Base-by-base conservation (phyloP, 2,797 vertebrate species). In the Dermochelys coriacea region DNA sequence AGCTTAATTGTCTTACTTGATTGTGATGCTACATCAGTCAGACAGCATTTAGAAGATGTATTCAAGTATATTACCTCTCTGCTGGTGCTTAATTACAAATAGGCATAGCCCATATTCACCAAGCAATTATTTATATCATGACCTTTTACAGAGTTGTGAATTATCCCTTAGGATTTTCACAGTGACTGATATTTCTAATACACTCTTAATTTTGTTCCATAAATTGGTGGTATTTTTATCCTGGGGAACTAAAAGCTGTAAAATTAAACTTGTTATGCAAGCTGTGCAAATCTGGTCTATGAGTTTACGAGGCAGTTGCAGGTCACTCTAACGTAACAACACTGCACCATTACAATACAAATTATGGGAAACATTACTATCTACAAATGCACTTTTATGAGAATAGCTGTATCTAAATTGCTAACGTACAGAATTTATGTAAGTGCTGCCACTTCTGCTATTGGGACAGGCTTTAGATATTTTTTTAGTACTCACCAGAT, bases 221-320 rank as follows among this genome's bases (percentile, higher is more conserved):
- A 98, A 97, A 95, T 96, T 96, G 96, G 94, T 97, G 91, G 78
- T 96, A 95, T 96, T 96, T 98, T 94, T 97, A 96, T 96, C 84
- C 78, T 50, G 75, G 91, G 93, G 98, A 98, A 94, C 98, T 98
- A 97, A 97, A 98, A 97, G 93, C 98, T 98, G 98, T 98, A 98
- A 98, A 98, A 98, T 98, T 98, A 98, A 98, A 96, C 95, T 92
- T 95, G 88, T 85, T 87, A 93, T 80, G 95, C 82, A 89, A 97
- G 95, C 97, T 97, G 97, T 96, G 94, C 61, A 95, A 97, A 97
- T 84, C 49, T 85, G 84, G 95, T 93, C 95, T 94, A 59, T 50
- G 90, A 96, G 95, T 97, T 93, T 78, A 95, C 94, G 90, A 91
- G 84, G 88, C 93, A 94, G 74, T 97, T 95, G 95, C 64, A 64